Percentiles rank a stretch among this genome's conserved stretches.
phyloP scores from a whole-genome alignment of 2,113 vertebrate genomes.

The Sylvia atricapilla region DNA sequence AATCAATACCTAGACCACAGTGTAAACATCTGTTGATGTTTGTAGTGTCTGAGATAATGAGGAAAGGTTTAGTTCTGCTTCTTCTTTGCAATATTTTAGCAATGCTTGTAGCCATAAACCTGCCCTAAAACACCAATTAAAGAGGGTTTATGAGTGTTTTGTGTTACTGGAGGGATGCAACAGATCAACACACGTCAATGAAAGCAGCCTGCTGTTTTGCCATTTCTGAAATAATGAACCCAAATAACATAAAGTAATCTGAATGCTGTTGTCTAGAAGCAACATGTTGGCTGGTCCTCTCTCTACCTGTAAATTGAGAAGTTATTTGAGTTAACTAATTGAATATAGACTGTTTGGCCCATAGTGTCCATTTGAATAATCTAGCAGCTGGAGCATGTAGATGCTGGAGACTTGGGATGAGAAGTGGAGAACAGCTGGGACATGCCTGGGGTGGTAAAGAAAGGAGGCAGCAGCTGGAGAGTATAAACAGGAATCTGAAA shows the following conservation, averaged over 20 bases:
- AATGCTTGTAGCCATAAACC: background rate
- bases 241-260: background rate
- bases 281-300: background rate
- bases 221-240: background rate
- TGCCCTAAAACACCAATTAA: background rate
- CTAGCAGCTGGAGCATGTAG: background rate
- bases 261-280: background rate
- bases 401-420: background rate
- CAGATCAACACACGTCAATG: background rate
- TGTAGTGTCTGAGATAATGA: background rate
- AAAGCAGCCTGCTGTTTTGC: background rate
- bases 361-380: background rate
- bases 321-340: background rate
- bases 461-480: background rate
- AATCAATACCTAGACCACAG: background rate
- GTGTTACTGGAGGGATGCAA: background rate
- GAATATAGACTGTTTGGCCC: background rate
- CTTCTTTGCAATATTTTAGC: background rate
- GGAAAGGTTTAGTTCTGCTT: background rate
- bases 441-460: background rate
- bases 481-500: background rate
- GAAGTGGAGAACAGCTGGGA: background rate
- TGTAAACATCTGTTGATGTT: background rate
- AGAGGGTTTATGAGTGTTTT: background rate
- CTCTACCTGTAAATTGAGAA: background rate